Evolutionary conservation across 2,113 vertebrate genomes (phyloP), one percentile per base, ranked within the genome.

Genomic region (Gymnogyps californianus): DNA sequence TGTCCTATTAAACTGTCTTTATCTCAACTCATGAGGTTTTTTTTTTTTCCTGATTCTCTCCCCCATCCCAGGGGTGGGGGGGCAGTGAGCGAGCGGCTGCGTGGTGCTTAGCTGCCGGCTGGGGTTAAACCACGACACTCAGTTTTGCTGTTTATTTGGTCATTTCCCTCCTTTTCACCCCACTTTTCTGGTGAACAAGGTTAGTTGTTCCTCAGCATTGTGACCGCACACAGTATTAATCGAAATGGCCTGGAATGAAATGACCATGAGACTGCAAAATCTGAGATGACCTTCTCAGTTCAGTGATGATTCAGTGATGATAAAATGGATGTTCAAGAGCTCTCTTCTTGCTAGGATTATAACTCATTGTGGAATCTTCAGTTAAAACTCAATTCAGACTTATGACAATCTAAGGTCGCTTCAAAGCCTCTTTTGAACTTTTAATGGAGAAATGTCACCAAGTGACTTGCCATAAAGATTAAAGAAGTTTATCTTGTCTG

Each of bases 251-350:
- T 72, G 54, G 21, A 51, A 90, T 40, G 44, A 95, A 93, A 91
- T 69, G 74, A 64, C 81, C 40, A 19, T 57, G 61, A 85, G 38
- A 72, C 55, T 79, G 70, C 74, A 96, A 84, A 91, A 95, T 67
- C 57, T 64, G 71, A 42, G 34, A 77, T 59, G 76, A 74, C 82
- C 93, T 95, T 96, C 92, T 94, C 71, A 95, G 90, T 40, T 90
- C 95, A 96, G 54, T 66, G 79, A 87, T 67, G 65, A 91, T 66
- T 81, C 69, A 89, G 40, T 57, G 74, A 87, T 52, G 32, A 87
- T 36, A 91, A 89, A 95, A 83, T 15, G 20, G 29, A 91, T 64
- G 64, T 58, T 84, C 47, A 51, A 70, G 80, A 87, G 51, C 86
- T 81, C 38, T 66, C 34, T 70, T 89, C 25, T 82, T 64, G 47